phyloP scores from a whole-genome alignment of 37 sponge, comb jelly and placozoan species.

The Aphrocallistes beatrix region DNA sequence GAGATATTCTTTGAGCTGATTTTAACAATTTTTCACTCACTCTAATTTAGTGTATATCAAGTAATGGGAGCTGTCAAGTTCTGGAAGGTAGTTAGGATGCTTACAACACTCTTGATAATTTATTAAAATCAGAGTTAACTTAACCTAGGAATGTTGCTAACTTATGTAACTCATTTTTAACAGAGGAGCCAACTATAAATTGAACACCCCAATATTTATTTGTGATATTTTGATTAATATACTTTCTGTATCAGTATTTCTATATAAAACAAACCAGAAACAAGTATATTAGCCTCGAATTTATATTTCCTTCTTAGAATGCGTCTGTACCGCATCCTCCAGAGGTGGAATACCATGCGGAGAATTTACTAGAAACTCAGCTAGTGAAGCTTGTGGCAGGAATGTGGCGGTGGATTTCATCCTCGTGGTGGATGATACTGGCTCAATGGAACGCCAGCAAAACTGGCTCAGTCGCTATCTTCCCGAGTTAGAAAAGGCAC shows the following conservation, averaged over 20 bases:
- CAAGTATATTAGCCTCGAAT: too few species aligned
- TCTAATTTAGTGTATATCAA: not conserved
- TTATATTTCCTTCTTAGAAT: not conserved
- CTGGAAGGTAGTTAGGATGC: not conserved
- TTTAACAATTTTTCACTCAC: not conserved
- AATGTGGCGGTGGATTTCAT: slow-evolving; percentile 5
- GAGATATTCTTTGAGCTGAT: too few species aligned
- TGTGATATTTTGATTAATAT: too few species aligned
- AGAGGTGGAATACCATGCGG: not conserved
- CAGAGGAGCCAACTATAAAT: too few species aligned
- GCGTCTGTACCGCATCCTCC: not conserved
- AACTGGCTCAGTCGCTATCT: not conserved
- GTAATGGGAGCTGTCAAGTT: not conserved
- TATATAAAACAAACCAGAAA: too few species aligned
- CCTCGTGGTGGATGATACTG: not conserved
- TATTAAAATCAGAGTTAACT: too few species aligned
- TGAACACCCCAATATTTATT: too few species aligned
- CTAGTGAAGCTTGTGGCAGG: not conserved
- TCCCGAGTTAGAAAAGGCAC: not conserved
- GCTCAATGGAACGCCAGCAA: not conserved
- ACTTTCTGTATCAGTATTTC: too few species aligned
- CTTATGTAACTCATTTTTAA: too few species aligned
- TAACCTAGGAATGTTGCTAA: too few species aligned
- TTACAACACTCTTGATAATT: too few species aligned
- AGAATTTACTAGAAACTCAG: not conserved